Percentiles rank a stretch among this genome's conserved stretches.
Conservation (phyloP, 2,113 vertebrate species). For the Dasyornis broadbenti region DNA sequence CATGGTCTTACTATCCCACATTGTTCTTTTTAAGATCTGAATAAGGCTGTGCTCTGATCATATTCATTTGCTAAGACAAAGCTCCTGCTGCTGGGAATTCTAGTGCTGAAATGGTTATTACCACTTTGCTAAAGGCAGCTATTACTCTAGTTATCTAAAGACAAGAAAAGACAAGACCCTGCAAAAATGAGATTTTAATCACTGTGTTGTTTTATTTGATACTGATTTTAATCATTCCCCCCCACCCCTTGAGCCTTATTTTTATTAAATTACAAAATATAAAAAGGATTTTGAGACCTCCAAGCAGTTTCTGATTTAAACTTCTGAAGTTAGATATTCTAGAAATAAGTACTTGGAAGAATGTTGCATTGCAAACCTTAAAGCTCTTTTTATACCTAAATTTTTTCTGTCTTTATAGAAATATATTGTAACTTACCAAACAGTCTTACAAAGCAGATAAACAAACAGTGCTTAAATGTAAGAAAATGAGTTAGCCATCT, state of each 20-base stretch:
- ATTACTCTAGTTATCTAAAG: slow-evolving; percentile 51
- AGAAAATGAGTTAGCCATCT: background rate
- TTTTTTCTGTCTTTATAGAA: background rate
- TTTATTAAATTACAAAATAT: slow-evolving; percentile 55
- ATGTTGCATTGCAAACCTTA: background rate
- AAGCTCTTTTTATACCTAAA: background rate
- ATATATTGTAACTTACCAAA: background rate
- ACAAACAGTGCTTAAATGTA: background rate
- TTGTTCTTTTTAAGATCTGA: slow-evolving; percentile 48
- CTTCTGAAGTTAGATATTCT: background rate
- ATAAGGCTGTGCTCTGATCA: slow-evolving; percentile 28
- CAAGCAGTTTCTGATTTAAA: background rate
- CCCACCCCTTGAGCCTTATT: background rate
- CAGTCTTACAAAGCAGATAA: fast-evolving
- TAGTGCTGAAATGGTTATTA: slow-evolving; percentile 24
- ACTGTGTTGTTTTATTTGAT: slow-evolving; percentile 33
- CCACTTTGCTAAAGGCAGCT: slow-evolving; percentile 34
- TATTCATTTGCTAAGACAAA: slow-evolving; percentile 18
- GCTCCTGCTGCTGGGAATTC: slow-evolving; percentile 51
- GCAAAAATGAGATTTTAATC: slow-evolving; percentile 51
- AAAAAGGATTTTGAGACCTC: background rate
- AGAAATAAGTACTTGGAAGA: background rate
- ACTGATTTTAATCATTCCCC: background rate
- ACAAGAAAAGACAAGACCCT: slow-evolving; percentile 36
- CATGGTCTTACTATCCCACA: background rate